These are phyloP conservation scores for Nasonia vitripennis DNA, from an alignment of 1,140 invertebrate genomes.

Conservation along the genomic window DNA sequence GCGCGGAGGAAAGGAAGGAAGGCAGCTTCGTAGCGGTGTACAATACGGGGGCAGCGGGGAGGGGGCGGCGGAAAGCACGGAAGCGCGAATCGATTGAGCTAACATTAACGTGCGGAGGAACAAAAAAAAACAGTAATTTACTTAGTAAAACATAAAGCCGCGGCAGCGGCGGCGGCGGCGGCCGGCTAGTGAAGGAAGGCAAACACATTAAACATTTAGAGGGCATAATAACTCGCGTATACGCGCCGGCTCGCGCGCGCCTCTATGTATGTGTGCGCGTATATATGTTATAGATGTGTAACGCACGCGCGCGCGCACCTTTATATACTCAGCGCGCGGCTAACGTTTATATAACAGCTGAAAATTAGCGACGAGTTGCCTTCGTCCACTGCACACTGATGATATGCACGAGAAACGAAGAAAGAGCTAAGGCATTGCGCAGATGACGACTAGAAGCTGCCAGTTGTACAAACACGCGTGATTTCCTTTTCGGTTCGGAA, in stretches of 20 bases:
- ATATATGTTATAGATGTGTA: constrained; percentile 39
- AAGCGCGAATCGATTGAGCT: constrained; percentile 72
- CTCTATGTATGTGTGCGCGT: neutral
- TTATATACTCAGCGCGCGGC: constrained; percentile 62
- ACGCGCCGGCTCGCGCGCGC: no score
- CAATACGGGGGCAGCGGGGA: neutral
- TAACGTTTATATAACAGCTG: neutral
- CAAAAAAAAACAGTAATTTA: constrained; percentile 75
- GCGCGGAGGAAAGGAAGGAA: neutral
- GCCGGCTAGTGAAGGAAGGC: constrained; percentile 71
- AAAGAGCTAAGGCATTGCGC: no score
- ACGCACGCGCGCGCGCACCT: constrained; percentile 13
- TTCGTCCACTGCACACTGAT: no score
- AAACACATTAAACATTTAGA: constrained; percentile 77
- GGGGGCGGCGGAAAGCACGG: constrained; percentile 52
- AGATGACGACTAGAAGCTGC: neutral
- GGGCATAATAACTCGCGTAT: constrained; percentile 74
- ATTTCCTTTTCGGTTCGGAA: neutral
- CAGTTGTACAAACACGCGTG: no score
- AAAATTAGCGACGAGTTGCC: constrained; percentile 26
- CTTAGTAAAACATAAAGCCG: constrained; percentile 76
- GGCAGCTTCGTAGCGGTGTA: neutral
- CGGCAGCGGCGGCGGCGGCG: constrained; percentile 43
- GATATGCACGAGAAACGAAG: no score
- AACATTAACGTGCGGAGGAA: constrained; percentile 73